These are phyloP conservation scores for Chiloscyllium punctatum DNA, from an alignment of 2,797 vertebrate genomes.

Conservation along the genomic window DNA sequence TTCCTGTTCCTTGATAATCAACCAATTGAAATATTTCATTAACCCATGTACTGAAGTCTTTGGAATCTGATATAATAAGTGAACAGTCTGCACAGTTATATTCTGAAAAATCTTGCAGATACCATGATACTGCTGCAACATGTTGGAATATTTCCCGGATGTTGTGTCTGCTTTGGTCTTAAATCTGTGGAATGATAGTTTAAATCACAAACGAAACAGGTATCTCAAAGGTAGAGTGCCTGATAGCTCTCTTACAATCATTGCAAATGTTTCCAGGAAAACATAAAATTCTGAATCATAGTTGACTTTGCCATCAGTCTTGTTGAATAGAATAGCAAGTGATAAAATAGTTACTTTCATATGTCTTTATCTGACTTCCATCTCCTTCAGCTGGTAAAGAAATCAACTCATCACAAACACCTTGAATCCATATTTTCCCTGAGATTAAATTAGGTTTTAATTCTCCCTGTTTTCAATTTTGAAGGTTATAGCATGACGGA, in stretches of 20 bases:
- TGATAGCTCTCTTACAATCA: neutral
- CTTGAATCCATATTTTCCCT: neutral
- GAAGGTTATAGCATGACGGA: neutral
- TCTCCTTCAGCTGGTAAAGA: neutral
- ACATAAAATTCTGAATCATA: neutral
- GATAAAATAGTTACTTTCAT: neutral
- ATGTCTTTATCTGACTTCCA: neutral
- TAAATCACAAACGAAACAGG: neutral
- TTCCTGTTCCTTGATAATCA: neutral
- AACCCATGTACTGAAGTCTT: neutral
- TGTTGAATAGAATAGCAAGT: slow-evolving; percentile 5
- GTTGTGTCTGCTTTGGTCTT: neutral
- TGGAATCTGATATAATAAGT: neutral
- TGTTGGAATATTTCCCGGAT: neutral
- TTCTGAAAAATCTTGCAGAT: neutral
- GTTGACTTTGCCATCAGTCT: neutral
- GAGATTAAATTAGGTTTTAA: neutral
- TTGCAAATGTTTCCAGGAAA: neutral
- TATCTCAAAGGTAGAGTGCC: neutral
- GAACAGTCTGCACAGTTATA: neutral
- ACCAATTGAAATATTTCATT: neutral
- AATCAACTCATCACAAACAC: neutral
- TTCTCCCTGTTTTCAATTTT: neutral
- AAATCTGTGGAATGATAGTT: neutral
- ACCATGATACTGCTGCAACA: neutral